Percentiles rank a stretch among this genome's conserved stretches.
These are phyloP conservation scores for Drosophila takahashii DNA, from an alignment of 1,140 invertebrate species.

Conservation along the genomic window DNA sequence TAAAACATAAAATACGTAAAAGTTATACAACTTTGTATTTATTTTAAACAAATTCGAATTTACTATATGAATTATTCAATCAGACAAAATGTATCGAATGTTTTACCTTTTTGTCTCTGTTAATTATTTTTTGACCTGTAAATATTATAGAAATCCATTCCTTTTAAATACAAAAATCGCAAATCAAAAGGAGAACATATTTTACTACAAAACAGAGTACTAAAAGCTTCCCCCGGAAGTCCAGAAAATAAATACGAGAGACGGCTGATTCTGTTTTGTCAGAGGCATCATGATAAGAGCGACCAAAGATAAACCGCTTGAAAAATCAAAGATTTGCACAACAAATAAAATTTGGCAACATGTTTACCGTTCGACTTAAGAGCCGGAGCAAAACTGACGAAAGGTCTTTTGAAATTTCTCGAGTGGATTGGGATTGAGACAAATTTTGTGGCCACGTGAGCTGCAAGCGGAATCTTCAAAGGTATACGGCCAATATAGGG, in stretches of 20 bases:
- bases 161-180: too few relatives aligned
- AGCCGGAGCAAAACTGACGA: constrained; percentile 27
- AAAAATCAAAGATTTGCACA: constrained; percentile 73
- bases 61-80: too few relatives aligned
- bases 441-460: constrained; percentile 62
- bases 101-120: too few relatives aligned
- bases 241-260: background rate
- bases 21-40: too few relatives aligned
- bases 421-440: constrained; percentile 33
- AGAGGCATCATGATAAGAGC: constrained; percentile 41
- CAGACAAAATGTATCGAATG: too few relatives aligned
- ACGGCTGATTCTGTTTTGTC: constrained; percentile 31
- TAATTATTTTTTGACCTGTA: too few relatives aligned
- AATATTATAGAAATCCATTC: too few relatives aligned
- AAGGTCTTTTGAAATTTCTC: constrained; percentile 12
- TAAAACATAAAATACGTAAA: too few relatives aligned
- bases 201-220: background rate
- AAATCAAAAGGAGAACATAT: background rate
- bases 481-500: constrained; percentile 67
- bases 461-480: constrained; percentile 75
- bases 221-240: background rate
- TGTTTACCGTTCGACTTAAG: constrained; percentile 69
- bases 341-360: constrained; percentile 69
- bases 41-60: too few relatives aligned
- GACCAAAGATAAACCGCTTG: constrained; percentile 59